Percentiles rank a stretch among this genome's conserved stretches.
phyloP scores from a whole-genome alignment of 1,140 invertebrate species.

The Lepidurus apus region DNA sequence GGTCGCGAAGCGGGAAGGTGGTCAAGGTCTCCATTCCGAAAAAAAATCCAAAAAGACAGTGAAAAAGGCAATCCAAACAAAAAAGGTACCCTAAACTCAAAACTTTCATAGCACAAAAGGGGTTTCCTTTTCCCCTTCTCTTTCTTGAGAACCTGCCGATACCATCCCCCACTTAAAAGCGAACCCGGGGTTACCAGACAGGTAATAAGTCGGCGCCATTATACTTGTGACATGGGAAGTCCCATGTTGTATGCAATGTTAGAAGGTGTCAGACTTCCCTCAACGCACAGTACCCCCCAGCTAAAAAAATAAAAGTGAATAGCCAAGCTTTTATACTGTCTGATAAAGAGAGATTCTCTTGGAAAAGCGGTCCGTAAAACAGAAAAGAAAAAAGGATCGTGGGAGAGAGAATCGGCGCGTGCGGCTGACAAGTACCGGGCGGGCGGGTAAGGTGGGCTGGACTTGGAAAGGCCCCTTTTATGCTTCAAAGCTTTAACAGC shows the following conservation, averaged over 20 bases:
- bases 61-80: too few relatives aligned
- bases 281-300: not conserved
- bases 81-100: too few relatives aligned
- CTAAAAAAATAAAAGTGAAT: too few relatives aligned
- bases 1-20: too few relatives aligned
- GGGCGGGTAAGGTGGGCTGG: not conserved
- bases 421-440: not conserved
- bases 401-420: conserved; percentile 8
- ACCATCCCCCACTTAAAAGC: too few relatives aligned
- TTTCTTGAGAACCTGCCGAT: too few relatives aligned
- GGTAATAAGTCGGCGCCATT: conserved; percentile 1
- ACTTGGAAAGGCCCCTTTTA: not conserved
- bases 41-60: too few relatives aligned
- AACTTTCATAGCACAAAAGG: too few relatives aligned
- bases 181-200: not conserved
- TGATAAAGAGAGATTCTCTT: too few relatives aligned
- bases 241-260: not conserved
- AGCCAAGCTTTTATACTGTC: too few relatives aligned
- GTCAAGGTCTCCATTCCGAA: too few relatives aligned
- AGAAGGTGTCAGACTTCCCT: conserved; percentile 4
- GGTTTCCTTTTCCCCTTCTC: too few relatives aligned
- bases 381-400: not conserved
- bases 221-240: not conserved
- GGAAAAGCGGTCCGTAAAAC: not conserved
- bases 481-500: not conserved